These are phyloP conservation scores for Periplaneta americana DNA, from an alignment of 1,140 invertebrate genomes.

Conservation along the genomic window DNA sequence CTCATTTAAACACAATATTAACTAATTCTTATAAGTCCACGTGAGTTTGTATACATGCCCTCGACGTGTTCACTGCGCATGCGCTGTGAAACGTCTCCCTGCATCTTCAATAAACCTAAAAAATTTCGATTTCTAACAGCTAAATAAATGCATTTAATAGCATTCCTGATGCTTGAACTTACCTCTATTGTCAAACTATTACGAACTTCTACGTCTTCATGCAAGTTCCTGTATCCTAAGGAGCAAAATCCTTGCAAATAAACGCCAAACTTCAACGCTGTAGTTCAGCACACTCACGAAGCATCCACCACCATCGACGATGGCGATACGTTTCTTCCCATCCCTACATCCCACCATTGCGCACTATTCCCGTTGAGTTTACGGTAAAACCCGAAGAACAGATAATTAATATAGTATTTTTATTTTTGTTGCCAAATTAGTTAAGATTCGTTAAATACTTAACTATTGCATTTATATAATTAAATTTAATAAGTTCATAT, in stretches of 20 bases:
- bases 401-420: too few relatives aligned
- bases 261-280: background rate
- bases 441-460: too few relatives aligned
- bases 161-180: background rate
- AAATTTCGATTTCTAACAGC: background rate
- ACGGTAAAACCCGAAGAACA: background rate
- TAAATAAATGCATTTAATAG: background rate
- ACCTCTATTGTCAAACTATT: background rate
- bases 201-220: background rate
- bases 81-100: constrained; percentile 4
- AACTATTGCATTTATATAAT: too few relatives aligned
- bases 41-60: constrained; percentile 17
- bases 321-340: constrained; percentile 1
- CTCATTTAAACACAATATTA: background rate
- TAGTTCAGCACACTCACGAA: background rate
- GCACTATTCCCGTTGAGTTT: background rate
- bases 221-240: background rate
- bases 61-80: background rate
- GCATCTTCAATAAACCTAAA: background rate
- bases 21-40: background rate
- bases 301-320: constrained; percentile 5
- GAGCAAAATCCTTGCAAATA: background rate
- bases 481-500: too few relatives aligned
- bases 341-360: background rate
- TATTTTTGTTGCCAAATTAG: too few relatives aligned